Base-by-base conservation (phyloP, 2,113 vertebrate genomes). In the Cromileptes altivelis region DNA sequence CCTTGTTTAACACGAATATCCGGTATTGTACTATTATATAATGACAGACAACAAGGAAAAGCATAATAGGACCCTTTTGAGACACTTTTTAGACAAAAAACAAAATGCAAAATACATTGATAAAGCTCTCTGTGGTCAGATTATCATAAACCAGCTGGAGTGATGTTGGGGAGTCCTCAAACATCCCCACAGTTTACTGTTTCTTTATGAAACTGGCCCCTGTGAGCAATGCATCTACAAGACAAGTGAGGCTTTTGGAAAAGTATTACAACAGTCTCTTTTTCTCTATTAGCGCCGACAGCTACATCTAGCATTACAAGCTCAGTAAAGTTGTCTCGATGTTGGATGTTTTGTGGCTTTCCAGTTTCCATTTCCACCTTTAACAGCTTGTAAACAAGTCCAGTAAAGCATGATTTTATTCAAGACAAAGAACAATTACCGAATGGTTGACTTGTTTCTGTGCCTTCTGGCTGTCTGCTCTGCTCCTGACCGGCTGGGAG, bases 391-490 rank as follows among this genome's bases (percentile, higher is more conserved):
- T 30, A 17, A 87, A 52, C 23, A 60, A 70, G 37, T 4, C 3
- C 33, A 33, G 37, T 17, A 17, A n/a, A 3, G 18, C 17, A 12
- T 3, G 3, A 42, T 25, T 64, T 55, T 27, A 9, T 37, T 27
- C 17, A 64, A 63, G 70, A 25, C 21, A n/a, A 64, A 58, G 37
- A 27, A 40, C 21, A 23, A 53, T 62, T 49, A 30, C 5, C 19
- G 12, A 61, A 62, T 2, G 15, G 49, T 47, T 12, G 50, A 19
- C 49, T 70, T 25, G 30, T 79, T 73, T 73, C 47, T 33, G 50
- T 25, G n/a, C 58, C 14, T 80, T 23, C 72, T 71, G 74, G 70
- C 82, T 10, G 40, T 65, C 27, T 9, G 30, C 11, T 40, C 25
- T 47, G 63, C 55, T 60, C 21, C 55, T 18, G 21, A 50, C 45